phyloP scores from a whole-genome alignment of 2,797 vertebrate species.

The Pogonophryne albipinna region DNA sequence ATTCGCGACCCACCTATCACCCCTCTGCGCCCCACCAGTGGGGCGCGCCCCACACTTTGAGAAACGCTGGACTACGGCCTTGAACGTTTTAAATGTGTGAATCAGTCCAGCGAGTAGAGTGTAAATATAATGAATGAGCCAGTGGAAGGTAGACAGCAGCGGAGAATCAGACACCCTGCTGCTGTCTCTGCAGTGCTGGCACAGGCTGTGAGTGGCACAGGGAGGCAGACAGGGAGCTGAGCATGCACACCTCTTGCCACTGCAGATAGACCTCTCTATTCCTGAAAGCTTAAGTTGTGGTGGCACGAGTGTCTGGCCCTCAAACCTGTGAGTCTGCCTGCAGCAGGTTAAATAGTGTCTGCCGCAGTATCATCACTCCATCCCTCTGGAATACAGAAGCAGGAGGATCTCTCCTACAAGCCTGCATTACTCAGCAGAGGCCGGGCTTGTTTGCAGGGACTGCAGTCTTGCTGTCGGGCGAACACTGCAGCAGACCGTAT shows the following conservation, averaged over 20 bases:
- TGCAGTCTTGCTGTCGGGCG: conserved; percentile 39
- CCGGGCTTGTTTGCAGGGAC: conserved; percentile 53
- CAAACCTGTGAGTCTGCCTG: conserved; percentile 31
- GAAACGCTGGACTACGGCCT: background rate
- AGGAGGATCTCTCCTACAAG: conserved; percentile 45
- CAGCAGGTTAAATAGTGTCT: conserved; percentile 52
- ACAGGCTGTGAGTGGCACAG: conserved; percentile 59
- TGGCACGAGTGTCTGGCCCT: conserved; percentile 44
- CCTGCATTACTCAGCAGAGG: conserved; percentile 62
- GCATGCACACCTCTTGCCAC: conserved; percentile 53
- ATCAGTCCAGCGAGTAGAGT: conserved; percentile 17
- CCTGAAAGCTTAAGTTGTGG: conserved; percentile 56
- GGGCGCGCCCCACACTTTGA: too few relatives aligned
- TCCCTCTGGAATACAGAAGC: conserved; percentile 63
- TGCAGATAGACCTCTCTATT: conserved; percentile 61
- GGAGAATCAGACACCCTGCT: conserved; percentile 32
- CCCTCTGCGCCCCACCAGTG: too few relatives aligned
- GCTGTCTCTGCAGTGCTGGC: conserved; percentile 74
- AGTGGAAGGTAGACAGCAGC: conserved; percentile 41
- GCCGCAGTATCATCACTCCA: conserved; percentile 49
- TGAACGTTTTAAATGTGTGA: conserved; percentile 26
- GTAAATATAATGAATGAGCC: conserved; percentile 66
- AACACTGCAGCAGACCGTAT: conserved; percentile 42
- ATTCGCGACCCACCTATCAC: too few relatives aligned
- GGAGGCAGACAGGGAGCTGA: conserved; percentile 56